Percentiles rank a stretch among this genome's conserved stretches.
Evolutionary conservation across 1,140 invertebrate genomes (phyloP).

Genomic region (Calycopis cecrops): DNA sequence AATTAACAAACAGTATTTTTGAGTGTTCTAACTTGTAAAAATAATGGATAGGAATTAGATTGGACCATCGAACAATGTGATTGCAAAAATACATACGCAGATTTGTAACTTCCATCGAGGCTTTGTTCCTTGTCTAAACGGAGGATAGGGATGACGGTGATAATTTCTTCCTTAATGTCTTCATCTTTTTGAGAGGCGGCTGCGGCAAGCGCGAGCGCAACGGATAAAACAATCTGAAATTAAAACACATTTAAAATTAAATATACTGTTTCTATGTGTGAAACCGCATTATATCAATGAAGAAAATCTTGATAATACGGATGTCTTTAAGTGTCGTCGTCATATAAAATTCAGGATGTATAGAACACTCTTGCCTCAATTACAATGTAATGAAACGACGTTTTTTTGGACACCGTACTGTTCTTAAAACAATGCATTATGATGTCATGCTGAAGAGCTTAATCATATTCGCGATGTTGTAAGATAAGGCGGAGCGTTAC

Average conservation of each 20-base stretch:
- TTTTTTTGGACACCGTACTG: no score
- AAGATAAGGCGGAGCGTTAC: slow-evolving; percentile 65
- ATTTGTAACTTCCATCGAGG: slow-evolving; percentile 86
- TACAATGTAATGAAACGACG: no score
- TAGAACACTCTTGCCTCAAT: no score
- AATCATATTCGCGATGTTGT: slow-evolving; percentile 65
- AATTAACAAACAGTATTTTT: no score
- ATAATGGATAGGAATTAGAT: not conserved
- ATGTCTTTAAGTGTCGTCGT: no score
- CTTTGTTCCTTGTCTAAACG: slow-evolving; percentile 87
- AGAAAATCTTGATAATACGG: no score
- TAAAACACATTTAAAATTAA: slow-evolving; percentile 1
- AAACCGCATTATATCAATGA: no score
- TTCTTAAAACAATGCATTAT: slow-evolving; percentile 17
- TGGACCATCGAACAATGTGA: no score
- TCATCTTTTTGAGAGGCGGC: slow-evolving; percentile 60
- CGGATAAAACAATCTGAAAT: slow-evolving; percentile 54
- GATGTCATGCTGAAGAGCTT: slow-evolving; percentile 59
- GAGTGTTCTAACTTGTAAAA: no score
- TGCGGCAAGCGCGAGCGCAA: slow-evolving; percentile 44
- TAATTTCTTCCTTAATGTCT: slow-evolving; percentile 54
- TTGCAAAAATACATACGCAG: slow-evolving; percentile 75
- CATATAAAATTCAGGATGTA: no score
- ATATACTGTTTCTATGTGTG: no score
- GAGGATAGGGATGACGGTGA: slow-evolving; percentile 84